Percentiles rank a stretch among this genome's conserved stretches.
These are phyloP conservation scores for Craseonycteris thonglongyai DNA, from an alignment of 2,113 vertebrate genomes.

Conservation along the genomic window DNA sequence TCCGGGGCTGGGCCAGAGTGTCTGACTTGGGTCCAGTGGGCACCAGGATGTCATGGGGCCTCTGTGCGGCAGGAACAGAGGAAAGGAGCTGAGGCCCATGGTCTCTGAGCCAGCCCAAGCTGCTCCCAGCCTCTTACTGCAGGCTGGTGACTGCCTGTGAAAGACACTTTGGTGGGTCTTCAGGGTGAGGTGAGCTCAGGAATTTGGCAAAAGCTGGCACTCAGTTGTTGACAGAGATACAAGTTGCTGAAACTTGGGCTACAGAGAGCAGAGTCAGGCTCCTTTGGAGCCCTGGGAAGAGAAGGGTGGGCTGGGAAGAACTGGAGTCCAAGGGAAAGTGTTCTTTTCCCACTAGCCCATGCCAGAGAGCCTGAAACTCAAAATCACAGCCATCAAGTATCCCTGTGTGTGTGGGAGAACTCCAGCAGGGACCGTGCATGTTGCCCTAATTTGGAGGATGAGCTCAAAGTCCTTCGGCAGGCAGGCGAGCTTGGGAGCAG, in stretches of 20 bases:
- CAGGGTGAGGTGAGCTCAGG: not conserved
- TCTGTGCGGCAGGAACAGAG: not conserved
- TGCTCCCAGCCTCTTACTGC: not conserved
- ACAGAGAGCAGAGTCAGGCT: not conserved
- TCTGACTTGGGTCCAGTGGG: not conserved
- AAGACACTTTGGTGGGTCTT: not conserved
- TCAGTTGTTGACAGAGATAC: not conserved
- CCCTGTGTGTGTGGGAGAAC: too few relatives aligned
- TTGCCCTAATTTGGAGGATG: not conserved
- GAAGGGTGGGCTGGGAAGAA: not conserved
- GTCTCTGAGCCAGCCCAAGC: not conserved
- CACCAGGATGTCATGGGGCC: not conserved
- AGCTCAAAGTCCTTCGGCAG: not conserved
- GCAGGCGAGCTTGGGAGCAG: not conserved
- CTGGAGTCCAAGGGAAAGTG: not conserved
- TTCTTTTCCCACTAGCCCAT: not conserved
- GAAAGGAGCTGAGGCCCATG: not conserved
- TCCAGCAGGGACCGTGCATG: not conserved
- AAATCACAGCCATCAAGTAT: not conserved
- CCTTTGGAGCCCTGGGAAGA: not conserved
- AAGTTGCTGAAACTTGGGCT: not conserved
- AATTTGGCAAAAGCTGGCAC: not conserved
- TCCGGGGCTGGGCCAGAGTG: not conserved
- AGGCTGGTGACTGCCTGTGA: not conserved
- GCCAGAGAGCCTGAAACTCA: not conserved